Evolutionary conservation across 2,113 vertebrate species (phyloP).

Genomic region (Emydocephalus ijimae): DNA sequence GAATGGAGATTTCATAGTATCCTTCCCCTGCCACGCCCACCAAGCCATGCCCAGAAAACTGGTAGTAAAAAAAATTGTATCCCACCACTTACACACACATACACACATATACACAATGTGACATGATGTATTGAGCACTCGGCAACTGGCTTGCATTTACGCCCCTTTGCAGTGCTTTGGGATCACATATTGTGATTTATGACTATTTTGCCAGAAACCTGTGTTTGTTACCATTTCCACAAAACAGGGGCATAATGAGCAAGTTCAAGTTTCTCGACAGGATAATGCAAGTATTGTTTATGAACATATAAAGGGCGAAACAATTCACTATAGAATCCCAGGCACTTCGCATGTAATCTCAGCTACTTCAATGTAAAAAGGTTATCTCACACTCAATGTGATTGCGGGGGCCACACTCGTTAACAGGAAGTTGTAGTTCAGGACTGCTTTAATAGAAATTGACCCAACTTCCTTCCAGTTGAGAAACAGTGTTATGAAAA

Average conservation of each 20-base stretch:
- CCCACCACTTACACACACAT: too few relatives aligned
- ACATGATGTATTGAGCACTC: neutral
- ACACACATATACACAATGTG: neutral
- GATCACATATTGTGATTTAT: neutral
- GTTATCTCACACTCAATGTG: neutral
- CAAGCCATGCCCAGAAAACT: too few relatives aligned
- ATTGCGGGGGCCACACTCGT: neutral
- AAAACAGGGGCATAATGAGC: neutral
- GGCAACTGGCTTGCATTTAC: neutral
- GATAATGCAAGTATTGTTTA: neutral
- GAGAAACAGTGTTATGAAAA: neutral
- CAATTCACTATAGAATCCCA: neutral
- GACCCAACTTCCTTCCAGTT: conserved; percentile 8
- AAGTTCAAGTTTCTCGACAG: neutral
- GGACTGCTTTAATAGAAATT: conserved; percentile 3
- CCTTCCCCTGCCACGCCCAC: too few relatives aligned
- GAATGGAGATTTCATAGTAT: too few relatives aligned
- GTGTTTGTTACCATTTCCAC: too few relatives aligned
- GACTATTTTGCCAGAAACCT: neutral
- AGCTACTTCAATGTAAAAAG: neutral
- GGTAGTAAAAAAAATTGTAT: too few relatives aligned
- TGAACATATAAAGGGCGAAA: neutral
- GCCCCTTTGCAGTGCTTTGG: neutral
- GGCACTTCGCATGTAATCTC: neutral
- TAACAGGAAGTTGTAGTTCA: neutral